Evolutionary conservation across 2,113 vertebrate species (phyloP), one percentile per base, ranked within the genome.

Genomic region (Hucho hucho): DNA sequence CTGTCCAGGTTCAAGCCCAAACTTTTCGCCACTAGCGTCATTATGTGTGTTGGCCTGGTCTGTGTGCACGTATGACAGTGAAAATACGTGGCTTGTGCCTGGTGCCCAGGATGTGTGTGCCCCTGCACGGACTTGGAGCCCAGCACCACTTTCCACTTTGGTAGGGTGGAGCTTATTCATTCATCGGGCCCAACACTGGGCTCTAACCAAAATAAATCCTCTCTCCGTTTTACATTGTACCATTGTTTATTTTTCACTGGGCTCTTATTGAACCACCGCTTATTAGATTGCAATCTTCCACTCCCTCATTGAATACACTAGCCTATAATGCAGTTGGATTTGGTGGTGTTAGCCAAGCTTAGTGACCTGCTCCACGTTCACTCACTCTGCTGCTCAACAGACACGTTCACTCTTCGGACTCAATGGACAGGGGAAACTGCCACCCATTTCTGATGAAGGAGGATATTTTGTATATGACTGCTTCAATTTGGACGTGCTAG

Each of bases 111-210:
- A 70, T 81, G 79, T 78, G 64, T 91, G 85, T 79, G 25, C 14
- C 83, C 84, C 72, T 77, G 87, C 91, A 91, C 84, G 77, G 86
- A 11, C 9, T 43, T 43, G 37, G 37, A 89, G 86, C 63, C 72
- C 24, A 4, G 13, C 66, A 43, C 53, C 69, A 81, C 75, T 74
- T 69, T 59, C 46, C 67, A 82, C 75, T 74, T 67, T 53, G 46
- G 63, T 75, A 11, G 71, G 84, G 78, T 80, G 79, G 78, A 56
- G 49, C 49, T 43, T 9, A 77, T 83, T 83, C 25, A 67, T 79
- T 88, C 82, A 72, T 49, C 16, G 32, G 16, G 49, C 59, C 71
- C 46, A 81, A 32, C 32, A 37, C 75, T 70, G 56, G 61, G 28
- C 32, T 69, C 58, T 32, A 73, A 86, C 73, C 63, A 26, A 14